phyloP scores from a whole-genome alignment of 1,140 invertebrate species.

The Solen grandis region DNA sequence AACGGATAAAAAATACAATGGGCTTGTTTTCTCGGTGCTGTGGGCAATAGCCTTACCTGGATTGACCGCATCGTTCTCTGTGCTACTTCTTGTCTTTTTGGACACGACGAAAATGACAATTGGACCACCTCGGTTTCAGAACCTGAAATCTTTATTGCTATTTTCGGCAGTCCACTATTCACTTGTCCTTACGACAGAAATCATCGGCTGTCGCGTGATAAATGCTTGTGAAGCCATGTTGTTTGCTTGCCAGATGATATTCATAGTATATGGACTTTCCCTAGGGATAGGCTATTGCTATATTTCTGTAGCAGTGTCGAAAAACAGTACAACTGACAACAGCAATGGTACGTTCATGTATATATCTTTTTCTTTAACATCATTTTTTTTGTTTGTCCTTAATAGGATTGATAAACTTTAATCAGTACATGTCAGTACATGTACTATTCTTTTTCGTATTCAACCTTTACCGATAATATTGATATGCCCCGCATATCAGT shows the following conservation, averaged over 20 bases:
- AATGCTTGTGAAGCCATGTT: slow-evolving; percentile 46
- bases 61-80: slow-evolving; percentile 59
- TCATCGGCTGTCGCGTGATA: slow-evolving; percentile 30
- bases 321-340: slow-evolving; percentile 35
- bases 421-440: no score
- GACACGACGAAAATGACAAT: slow-evolving; percentile 65
- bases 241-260: slow-evolving; percentile 59
- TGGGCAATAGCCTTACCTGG: slow-evolving; percentile 62
- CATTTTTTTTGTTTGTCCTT: no score
- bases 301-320: slow-evolving; percentile 37
- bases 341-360: slow-evolving; percentile 40
- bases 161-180: slow-evolving; percentile 53
- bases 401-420: no score
- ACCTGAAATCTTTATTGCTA: slow-evolving; percentile 22
- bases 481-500: no score
- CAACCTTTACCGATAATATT: no score
- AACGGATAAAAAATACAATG: neutral
- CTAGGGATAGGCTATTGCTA: slow-evolving; percentile 52
- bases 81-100: slow-evolving; percentile 59
- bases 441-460: no score
- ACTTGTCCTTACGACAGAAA: slow-evolving; percentile 44
- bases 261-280: slow-evolving; percentile 53
- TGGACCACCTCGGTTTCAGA: slow-evolving; percentile 64
- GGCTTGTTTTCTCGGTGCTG: slow-evolving; percentile 24
- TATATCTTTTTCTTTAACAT: no score